Conservation (phyloP, 2,888 invertebrate genomes). For the Anoplius nigerrimus region DNA sequence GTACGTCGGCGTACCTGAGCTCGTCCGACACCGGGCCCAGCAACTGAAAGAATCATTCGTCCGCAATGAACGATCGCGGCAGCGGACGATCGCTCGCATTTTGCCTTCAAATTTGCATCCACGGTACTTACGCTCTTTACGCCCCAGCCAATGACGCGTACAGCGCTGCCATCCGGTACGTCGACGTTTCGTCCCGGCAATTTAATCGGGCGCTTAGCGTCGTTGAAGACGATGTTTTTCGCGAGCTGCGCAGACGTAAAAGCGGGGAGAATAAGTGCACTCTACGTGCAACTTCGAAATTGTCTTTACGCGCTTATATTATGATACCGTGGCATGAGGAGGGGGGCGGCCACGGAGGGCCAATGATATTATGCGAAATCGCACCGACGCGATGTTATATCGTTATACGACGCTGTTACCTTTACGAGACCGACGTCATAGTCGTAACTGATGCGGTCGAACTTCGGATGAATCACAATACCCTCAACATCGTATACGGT, state of each 20-base stretch:
- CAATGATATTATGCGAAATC: too few relatives aligned
- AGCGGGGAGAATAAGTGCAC: not conserved
- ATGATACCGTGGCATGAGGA: too few relatives aligned
- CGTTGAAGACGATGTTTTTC: conserved; percentile 40
- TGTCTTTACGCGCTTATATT: too few relatives aligned
- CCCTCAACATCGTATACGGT: conserved; percentile 46
- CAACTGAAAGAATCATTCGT: conserved; percentile 40
- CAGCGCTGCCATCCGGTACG: conserved; percentile 31
- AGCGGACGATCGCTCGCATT: not conserved
- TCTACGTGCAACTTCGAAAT: too few relatives aligned
- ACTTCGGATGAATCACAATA: conserved; percentile 56
- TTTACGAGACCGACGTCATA: conserved; percentile 60
- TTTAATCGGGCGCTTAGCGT: conserved; percentile 48
- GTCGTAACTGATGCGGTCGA: conserved; percentile 49
- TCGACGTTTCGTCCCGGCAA: conserved; percentile 35
- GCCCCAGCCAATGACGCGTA: conserved; percentile 62
- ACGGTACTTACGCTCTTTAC: conserved; percentile 29
- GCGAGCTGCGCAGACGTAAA: conserved; percentile 41
- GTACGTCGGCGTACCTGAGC: conserved; percentile 39
- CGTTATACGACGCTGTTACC: conserved; percentile 42
- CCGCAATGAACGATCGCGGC: not conserved
- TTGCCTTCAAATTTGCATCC: not conserved
- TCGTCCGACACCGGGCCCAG: conserved; percentile 50
- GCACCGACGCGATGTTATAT: too few relatives aligned
- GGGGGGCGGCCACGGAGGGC: too few relatives aligned